These are phyloP conservation scores for Rhea pennata DNA, from an alignment of 2,113 vertebrate species.

Conservation along the genomic window DNA sequence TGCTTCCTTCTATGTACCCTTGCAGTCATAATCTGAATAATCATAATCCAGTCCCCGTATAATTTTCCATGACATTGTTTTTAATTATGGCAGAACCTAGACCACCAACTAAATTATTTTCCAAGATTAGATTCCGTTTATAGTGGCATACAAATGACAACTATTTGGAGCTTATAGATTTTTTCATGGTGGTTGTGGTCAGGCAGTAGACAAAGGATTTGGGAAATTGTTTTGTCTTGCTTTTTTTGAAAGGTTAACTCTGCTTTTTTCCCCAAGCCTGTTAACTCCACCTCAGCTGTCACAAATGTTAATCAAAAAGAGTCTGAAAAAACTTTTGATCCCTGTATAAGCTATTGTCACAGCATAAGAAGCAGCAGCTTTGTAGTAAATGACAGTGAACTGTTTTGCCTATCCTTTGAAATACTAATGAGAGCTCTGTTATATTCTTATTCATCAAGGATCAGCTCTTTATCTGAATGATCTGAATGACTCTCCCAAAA, in stretches of 20 bases:
- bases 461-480: not conserved
- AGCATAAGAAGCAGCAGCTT: not conserved
- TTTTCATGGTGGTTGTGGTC: not conserved
- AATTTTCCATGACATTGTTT: not conserved
- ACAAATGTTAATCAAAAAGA: not conserved
- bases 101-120: not conserved
- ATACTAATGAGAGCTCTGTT: not conserved
- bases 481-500: not conserved
- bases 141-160: not conserved
- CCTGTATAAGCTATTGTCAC: not conserved
- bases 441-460: not conserved
- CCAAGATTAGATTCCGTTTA: not conserved
- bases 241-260: not conserved
- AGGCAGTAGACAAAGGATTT: not conserved
- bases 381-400: not conserved
- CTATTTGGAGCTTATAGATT: not conserved
- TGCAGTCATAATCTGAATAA: not conserved
- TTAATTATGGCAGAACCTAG: not conserved
- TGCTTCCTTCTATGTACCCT: not conserved
- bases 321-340: not conserved
- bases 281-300: not conserved
- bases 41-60: accelerated
- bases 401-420: not conserved
- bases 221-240: not conserved
- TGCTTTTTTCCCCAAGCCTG: not conserved